These are phyloP conservation scores for Pogonus chalceus DNA, from an alignment of 1,140 invertebrate genomes.

Conservation along the genomic window DNA sequence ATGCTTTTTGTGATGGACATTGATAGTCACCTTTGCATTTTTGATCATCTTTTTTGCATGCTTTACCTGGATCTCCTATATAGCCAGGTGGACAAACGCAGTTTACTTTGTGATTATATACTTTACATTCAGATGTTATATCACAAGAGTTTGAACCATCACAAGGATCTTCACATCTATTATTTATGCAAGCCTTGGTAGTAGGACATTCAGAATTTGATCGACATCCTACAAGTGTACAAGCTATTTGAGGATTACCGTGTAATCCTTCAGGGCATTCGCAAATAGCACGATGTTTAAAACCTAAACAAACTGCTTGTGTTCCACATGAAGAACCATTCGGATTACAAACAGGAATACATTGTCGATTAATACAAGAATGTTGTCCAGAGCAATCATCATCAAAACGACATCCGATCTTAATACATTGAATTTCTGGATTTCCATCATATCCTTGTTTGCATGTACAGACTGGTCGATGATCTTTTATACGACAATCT, in stretches of 20 bases:
- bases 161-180: constrained; percentile 69
- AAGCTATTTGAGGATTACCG: constrained; percentile 69
- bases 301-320: constrained; percentile 61
- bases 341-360: constrained; percentile 64
- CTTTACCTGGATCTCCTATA: constrained; percentile 49
- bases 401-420: constrained; percentile 61
- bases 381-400: constrained; percentile 66
- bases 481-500: constrained; percentile 67
- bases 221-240: constrained; percentile 65
- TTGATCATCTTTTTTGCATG: constrained; percentile 51
- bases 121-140: constrained; percentile 58
- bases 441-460: constrained; percentile 70
- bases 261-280: constrained; percentile 68
- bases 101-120: constrained; percentile 62
- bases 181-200: constrained; percentile 68
- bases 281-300: constrained; percentile 69
- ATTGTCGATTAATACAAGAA: constrained; percentile 65
- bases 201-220: constrained; percentile 63
- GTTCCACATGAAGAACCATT: constrained; percentile 56
- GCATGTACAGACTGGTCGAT: constrained; percentile 77
- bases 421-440: constrained; percentile 61
- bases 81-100: constrained; percentile 72
- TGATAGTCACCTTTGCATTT: constrained; percentile 68
- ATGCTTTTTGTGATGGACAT: constrained; percentile 72
- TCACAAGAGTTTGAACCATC: constrained; percentile 52